Evolutionary conservation across 1,140 invertebrate genomes (phyloP), one percentile per base, ranked within the genome.

Genomic region (Camponotus pennsylvanicus): DNA sequence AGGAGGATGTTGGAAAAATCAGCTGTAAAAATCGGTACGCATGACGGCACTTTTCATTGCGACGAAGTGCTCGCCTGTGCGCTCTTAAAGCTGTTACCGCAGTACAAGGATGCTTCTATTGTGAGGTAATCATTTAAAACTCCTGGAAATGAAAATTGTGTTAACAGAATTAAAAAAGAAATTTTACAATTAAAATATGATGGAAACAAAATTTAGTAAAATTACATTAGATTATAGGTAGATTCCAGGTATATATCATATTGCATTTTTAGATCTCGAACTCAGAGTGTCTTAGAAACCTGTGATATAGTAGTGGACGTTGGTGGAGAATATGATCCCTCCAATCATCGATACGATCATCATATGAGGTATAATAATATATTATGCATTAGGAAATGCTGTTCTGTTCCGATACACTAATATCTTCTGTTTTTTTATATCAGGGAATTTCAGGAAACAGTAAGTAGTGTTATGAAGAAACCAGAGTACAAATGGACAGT

Each of bases 261-360:
- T 82, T 67, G 3, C 78, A 76, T 45, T 92, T 89, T 67, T 86
- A 95, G 95, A 93, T 96, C 97, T 8, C 92, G 98, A 71, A 96
- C 98, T 92, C 89, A 93, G n/a, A 91, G 92, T 40, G 85, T 98
- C 86, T 95, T 99, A 61, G 96, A 97, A 15, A 96, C 96, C 6
- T 99, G 99, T 96, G 98, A 99, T 93, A 97, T 99, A 89, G 98
- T 99, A 32, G 97, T 99, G 5, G 99, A 99, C 96, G 99, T 99
- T 40, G 99, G 99, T n/a, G 97, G 96, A 7, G 96, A 97, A 21
- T 99, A 98, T 95, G 96, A 99, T 95, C 97, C 97, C 69, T 93
- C 94, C 2, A 97, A 92, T 66, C 96, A 97, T 85, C 96, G 97
- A 91, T 99, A 98, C 95, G 99, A 99, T 95, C 99, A 99, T 95